Percentiles rank a stretch among this genome's conserved stretches.
phyloP scores from a whole-genome alignment of 2,888 invertebrate genomes.

The Quadriops clusia region DNA sequence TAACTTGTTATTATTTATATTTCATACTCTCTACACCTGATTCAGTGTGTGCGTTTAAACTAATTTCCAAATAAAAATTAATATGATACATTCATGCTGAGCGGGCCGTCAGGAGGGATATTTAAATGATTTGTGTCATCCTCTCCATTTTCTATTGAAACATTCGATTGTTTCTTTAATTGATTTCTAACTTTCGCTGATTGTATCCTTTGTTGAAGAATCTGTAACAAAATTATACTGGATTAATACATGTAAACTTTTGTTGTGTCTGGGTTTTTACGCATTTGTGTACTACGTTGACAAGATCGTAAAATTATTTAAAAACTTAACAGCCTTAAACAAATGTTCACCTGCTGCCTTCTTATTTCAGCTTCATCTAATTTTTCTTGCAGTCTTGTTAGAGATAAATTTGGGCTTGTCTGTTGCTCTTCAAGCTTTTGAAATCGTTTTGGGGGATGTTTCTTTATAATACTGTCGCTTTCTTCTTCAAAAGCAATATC shows the following conservation, averaged over 20 bases:
- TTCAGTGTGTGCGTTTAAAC: background rate
- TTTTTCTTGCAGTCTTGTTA: slow-evolving; percentile 57
- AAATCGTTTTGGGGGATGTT: slow-evolving; percentile 55
- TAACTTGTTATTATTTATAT: slow-evolving; percentile 15
- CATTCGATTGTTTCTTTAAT: slow-evolving; percentile 23
- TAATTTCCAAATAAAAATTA: background rate
- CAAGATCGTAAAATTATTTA: background rate
- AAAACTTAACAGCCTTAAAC: background rate
- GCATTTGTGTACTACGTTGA: background rate
- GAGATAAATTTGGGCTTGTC: slow-evolving; percentile 39
- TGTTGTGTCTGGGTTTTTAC: background rate
- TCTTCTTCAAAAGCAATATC: slow-evolving; percentile 32
- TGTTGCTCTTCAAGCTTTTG: slow-evolving; percentile 54
- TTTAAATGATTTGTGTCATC: slow-evolving; percentile 18
- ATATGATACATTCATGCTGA: background rate
- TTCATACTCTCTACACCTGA: background rate
- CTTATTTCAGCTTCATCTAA: slow-evolving; percentile 61
- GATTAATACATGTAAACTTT: background rate
- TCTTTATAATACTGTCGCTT: slow-evolving; percentile 37
- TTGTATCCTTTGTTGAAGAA: slow-evolving; percentile 29
- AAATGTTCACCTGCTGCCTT: slow-evolving; percentile 41
- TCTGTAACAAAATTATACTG: slow-evolving; percentile 18
- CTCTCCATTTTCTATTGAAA: slow-evolving; percentile 8
- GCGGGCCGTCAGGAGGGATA: slow-evolving; percentile 20
- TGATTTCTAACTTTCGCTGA: slow-evolving; percentile 27